These are phyloP conservation scores for Hippopotamus amphibius DNA, from an alignment of 2,113 vertebrate species.

Conservation along the genomic window DNA sequence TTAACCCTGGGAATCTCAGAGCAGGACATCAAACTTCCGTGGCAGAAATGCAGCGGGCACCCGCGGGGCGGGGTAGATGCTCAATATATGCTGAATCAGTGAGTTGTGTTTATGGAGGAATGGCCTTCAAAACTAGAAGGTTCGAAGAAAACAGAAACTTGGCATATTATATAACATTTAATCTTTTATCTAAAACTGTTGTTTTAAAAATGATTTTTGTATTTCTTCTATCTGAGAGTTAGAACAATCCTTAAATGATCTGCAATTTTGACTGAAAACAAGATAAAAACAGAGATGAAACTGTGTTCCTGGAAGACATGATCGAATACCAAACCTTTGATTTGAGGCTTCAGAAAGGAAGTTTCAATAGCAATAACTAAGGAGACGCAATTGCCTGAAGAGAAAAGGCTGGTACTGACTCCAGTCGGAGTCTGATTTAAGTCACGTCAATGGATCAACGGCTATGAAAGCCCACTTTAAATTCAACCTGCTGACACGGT, in stretches of 20 bases:
- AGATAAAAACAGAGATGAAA: slow-evolving; percentile 38
- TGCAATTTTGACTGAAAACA: slow-evolving; percentile 7
- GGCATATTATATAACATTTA: neutral
- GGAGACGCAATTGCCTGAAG: neutral
- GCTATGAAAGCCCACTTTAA: slow-evolving; percentile 32
- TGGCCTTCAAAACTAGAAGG: neutral
- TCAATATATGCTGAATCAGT: neutral
- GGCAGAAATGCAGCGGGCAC: neutral
- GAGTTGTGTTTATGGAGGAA: neutral
- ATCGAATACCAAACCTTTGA: slow-evolving; percentile 3
- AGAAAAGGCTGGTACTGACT: neutral
- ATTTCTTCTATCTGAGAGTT: slow-evolving; percentile 24
- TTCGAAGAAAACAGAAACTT: neutral
- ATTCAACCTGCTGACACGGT: neutral
- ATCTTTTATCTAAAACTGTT: neutral
- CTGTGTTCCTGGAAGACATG: neutral
- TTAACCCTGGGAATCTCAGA: neutral
- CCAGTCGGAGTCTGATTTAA: slow-evolving; percentile 41
- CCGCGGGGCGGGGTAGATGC: neutral
- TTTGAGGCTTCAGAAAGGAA: slow-evolving; percentile 48
- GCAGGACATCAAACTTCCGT: neutral
- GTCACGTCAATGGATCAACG: neutral
- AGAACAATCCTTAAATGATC: slow-evolving; percentile 22
- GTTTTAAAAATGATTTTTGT: neutral
- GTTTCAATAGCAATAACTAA: neutral